Base-by-base conservation (phyloP, 1,140 invertebrate genomes). In the Manduca sexta region DNA sequence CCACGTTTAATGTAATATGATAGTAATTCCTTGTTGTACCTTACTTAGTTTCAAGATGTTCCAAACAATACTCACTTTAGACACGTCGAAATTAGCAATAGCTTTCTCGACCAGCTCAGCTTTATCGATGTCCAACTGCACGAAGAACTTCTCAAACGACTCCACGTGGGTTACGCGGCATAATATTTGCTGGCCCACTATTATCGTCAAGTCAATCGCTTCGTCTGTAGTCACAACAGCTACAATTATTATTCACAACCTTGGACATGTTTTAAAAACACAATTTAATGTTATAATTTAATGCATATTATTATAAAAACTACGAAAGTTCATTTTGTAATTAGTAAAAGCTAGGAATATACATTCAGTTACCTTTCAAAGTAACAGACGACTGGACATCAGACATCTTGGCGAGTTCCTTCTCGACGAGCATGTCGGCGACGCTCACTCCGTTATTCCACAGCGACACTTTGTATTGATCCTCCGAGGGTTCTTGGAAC, bases 391-490 rank as follows among this genome's bases (percentile, higher is more conserved):
- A 66, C 43, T 76, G 74, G 50, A 69, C 71, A 31, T 83, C 79
- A 5, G 74, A 68, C 41, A 69, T 34, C n/a, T 58, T 51, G 11
- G 79, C 81, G 12, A 81, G 48, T 12, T 72, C 50, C 35, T 84
- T 83, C 55, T 84, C 81, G 1, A 80, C 76, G 10, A 83, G 45
- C 49, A 64, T 68, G 49, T 83, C 81, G 0, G 74, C 74, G 2
- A 81, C 77, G 40, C 71, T 78, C 1, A 64, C 64, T 0, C 81
- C 79, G 30, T 88, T 84, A 39, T 76, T 77, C 43, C 60, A 81
- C 37, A 92, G 67, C 1, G 88, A 88, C 39, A 92, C 87, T 30
- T 75, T 66, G 49, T 88, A 88, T 38, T 86, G 84, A 3, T 76
- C 75, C 44, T 88, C 86, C 33, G 64, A 58, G 54, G 59, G 58